These are phyloP conservation scores for Macrobrachium nipponense DNA, from an alignment of 1,140 invertebrate species.

Conservation along the genomic window DNA sequence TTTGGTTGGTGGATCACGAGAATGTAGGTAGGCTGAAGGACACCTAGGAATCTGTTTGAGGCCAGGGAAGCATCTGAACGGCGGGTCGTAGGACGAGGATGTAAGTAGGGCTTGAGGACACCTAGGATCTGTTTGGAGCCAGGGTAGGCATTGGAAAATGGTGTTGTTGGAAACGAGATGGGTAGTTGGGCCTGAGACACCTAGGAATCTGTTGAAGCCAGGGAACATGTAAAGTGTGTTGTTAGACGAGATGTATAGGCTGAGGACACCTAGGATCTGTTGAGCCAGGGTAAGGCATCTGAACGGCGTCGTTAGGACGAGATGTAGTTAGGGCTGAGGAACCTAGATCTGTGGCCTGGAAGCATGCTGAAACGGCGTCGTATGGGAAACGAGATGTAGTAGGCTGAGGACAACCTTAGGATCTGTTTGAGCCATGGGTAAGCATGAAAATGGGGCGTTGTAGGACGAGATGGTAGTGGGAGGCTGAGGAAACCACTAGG, in stretches of 20 bases:
- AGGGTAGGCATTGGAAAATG: slow-evolving; percentile 50
- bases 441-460: slow-evolving; percentile 23
- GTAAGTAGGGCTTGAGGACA: slow-evolving; percentile 40
- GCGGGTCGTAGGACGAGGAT: slow-evolving; percentile 1
- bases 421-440: slow-evolving; percentile 27
- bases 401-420: slow-evolving; percentile 27
- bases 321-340: too few species aligned
- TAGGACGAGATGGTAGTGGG: not conserved
- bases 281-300: slow-evolving; percentile 25
- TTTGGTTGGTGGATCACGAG: too few species aligned
- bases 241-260: not conserved
- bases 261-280: slow-evolving; percentile 27
- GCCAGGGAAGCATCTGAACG: slow-evolving; percentile 17
- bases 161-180: not conserved
- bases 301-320: not conserved
- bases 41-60: slow-evolving; percentile 36
- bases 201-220: slow-evolving; percentile 31
- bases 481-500: not conserved
- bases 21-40: slow-evolving; percentile 20
- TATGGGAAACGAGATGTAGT: slow-evolving; percentile 14
- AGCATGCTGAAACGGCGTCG: too few species aligned
- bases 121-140: slow-evolving; percentile 55
- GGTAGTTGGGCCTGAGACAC: slow-evolving; percentile 10
- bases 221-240: not conserved
- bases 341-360: too few species aligned